Evolutionary conservation across 2,797 vertebrate genomes (phyloP).

Genomic region (Chanos chanos): DNA sequence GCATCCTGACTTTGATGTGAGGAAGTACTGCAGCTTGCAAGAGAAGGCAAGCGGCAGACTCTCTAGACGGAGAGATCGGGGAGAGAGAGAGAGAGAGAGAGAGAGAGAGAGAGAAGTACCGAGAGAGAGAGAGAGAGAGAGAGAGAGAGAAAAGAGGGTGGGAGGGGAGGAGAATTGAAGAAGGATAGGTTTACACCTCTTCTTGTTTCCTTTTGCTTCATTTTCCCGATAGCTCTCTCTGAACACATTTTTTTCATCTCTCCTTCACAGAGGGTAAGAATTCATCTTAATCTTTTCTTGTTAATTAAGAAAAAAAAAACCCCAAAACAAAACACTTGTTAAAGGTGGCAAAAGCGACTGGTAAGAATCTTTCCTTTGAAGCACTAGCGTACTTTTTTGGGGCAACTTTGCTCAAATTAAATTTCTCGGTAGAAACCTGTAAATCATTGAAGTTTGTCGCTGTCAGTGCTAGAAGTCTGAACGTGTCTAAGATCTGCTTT

Average conservation of each 20-base stretch:
- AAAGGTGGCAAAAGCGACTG: too few relatives aligned
- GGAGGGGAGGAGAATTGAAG: slow-evolving; percentile 36
- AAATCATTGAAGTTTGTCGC: too few relatives aligned
- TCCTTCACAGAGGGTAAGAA: slow-evolving; percentile 39
- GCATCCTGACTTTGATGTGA: slow-evolving; percentile 67
- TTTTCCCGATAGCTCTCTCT: slow-evolving; percentile 42
- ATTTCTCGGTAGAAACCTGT: too few relatives aligned
- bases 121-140: slow-evolving; percentile 44
- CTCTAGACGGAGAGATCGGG: too few relatives aligned
- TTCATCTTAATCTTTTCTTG: slow-evolving; percentile 5
- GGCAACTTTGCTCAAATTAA: too few relatives aligned
- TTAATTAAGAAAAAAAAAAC: too few relatives aligned
- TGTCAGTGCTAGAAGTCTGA: too few relatives aligned
- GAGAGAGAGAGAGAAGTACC: slow-evolving; percentile 57
- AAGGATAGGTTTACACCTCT: slow-evolving; percentile 52
- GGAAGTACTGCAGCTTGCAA: slow-evolving; percentile 66
- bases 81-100: slow-evolving; percentile 33
- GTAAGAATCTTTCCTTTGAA: too few relatives aligned
- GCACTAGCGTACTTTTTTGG: too few relatives aligned
- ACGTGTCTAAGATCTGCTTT: too few relatives aligned
- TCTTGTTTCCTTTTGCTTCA: slow-evolving; percentile 65
- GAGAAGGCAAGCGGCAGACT: slow-evolving; percentile 39
- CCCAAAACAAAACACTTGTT: too few relatives aligned
- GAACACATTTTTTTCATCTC: slow-evolving; percentile 12
- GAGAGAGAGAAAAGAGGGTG: slow-evolving; percentile 22